phyloP scores from a whole-genome alignment of 2,888 invertebrate genomes.

The Philhelius pedissequus region DNA sequence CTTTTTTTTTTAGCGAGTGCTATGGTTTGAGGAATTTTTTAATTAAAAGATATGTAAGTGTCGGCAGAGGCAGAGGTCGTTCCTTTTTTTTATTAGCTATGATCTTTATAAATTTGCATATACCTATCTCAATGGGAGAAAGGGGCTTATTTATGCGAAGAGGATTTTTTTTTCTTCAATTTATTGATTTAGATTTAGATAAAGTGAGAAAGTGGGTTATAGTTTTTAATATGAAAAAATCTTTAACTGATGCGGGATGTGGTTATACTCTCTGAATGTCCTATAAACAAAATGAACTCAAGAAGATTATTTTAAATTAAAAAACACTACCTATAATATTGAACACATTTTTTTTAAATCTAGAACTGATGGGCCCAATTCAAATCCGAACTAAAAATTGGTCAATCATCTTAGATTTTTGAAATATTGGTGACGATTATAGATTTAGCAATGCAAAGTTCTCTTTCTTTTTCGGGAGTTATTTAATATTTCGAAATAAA shows the following conservation, averaged over 20 bases:
- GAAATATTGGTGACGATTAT: too few relatives aligned
- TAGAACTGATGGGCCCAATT: too few relatives aligned
- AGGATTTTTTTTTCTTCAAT: background rate
- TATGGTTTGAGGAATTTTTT: constrained; percentile 22
- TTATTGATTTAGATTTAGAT: constrained; percentile 46
- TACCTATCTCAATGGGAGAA: background rate
- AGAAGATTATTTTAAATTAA: too few relatives aligned
- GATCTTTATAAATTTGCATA: constrained; percentile 23
- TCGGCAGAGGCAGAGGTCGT: constrained; percentile 27
- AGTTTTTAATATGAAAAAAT: background rate
- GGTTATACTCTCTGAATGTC: too few relatives aligned
- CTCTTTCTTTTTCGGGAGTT: too few relatives aligned
- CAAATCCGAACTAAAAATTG: too few relatives aligned
- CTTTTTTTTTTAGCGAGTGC: background rate
- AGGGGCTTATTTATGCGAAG: background rate
- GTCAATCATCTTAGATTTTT: too few relatives aligned
- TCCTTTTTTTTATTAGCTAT: constrained; percentile 24
- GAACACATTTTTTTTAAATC: too few relatives aligned
- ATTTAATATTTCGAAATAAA: too few relatives aligned
- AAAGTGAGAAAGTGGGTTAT: constrained; percentile 35
- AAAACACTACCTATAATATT: too few relatives aligned
- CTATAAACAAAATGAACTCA: too few relatives aligned
- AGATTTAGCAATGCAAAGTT: too few relatives aligned
- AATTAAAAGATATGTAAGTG: constrained; percentile 49
- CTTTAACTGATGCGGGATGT: background rate